Evolutionary conservation across 2,888 invertebrate species (phyloP), one percentile per base, ranked within the genome.

Genomic region (Drosophila atroscutellata): DNA sequence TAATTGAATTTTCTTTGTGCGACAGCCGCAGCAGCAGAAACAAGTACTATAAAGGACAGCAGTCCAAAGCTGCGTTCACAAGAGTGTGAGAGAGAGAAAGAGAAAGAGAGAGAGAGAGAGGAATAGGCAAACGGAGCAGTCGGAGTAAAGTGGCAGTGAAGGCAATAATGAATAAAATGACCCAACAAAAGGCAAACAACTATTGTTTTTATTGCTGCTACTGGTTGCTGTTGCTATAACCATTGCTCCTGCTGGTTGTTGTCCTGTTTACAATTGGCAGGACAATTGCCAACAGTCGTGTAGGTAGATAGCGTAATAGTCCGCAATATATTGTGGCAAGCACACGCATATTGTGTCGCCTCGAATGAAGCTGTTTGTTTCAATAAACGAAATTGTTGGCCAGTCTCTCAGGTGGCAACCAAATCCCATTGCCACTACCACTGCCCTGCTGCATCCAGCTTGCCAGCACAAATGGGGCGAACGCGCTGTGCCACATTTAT

Each of bases 1-100:
- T 91, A 91, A 91, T 91, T 91, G 91, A 91, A 92, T 87, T 91
- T 91, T 91, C 92, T 88, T 91, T 90, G 81, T 89, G 77, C 68
- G 75, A 70, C 86, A 75, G 59, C 71, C 55, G 28, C 62, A 59
- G 18, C 62, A 54, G 24, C 60, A 57, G 72, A 72, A 77, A 76
- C 72, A 77, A 90, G 74, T 65, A 78, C 72, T 75, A 83, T 73
- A 76, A 80, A 84, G 80, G 72, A 83, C 76, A 73, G 63, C 72
- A 49, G 67, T 45, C 36, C 63, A 57, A 47, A 30, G 65, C 63
- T 55, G 65, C 55, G 51, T 52, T 66, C 67, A 77, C 66, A 68
- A 69, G 15, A 45, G 15, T 26, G 24, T 4, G 15, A 6, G n/a
- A 39, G 5, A 56, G 49, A 47, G 20, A 11, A 26, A 28, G 30